A percentile compares a stretch with the other conserved stretches of the same genome.
phyloP scores from a whole-genome alignment of 35 echinoderm and acorn worm genomes.

The Stichopus chloronotus region DNA sequence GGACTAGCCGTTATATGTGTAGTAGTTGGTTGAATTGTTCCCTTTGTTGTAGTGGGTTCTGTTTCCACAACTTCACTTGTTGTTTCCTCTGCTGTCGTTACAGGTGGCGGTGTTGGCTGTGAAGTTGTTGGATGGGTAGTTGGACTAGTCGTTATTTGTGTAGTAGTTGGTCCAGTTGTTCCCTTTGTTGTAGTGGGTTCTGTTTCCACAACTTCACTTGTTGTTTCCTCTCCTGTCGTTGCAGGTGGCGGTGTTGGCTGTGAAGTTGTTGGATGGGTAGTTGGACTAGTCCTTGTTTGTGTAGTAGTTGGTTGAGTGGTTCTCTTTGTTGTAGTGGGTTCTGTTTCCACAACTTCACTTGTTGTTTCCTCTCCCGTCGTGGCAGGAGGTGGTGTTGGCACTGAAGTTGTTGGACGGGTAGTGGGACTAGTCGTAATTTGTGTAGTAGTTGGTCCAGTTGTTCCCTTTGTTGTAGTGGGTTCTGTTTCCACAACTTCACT shows the following conservation, averaged over 20 bases:
- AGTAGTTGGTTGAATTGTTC: no score
- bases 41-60: no score
- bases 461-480: neutral
- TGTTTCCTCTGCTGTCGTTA: neutral
- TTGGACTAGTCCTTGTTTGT: neutral
- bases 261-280: neutral
- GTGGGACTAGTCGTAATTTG: no score
- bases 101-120: no score
- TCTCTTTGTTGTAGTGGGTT: constrained; percentile 18
- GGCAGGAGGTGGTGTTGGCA: neutral
- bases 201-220: neutral
- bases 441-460: constrained; percentile 7
- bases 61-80: constrained; percentile 10
- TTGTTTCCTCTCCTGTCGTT: neutral
- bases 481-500: neutral
- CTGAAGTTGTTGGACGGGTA: neutral
- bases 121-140: no score
- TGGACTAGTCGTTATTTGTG: neutral
- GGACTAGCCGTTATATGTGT: no score
- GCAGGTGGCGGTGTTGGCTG: neutral
- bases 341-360: neutral
- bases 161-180: neutral
- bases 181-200: neutral
- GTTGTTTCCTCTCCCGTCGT: constrained; percentile 21
- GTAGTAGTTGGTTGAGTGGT: constrained; percentile 19